These are phyloP conservation scores for Apocheima hispidaria DNA, from an alignment of 2,888 invertebrate genomes.

Conservation along the genomic window DNA sequence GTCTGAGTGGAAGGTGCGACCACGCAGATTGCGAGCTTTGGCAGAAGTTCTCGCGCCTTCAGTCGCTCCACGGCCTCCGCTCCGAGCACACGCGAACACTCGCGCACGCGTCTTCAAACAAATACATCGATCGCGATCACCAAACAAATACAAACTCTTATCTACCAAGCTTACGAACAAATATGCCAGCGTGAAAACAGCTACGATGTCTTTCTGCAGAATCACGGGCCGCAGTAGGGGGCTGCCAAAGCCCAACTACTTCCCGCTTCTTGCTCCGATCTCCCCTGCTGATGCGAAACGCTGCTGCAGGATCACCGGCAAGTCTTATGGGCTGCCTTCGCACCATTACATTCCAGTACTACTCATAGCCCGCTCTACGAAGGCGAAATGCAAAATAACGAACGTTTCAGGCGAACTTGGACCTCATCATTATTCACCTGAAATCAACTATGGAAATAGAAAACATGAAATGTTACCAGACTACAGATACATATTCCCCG, in stretches of 20 bases:
- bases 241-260: slow-evolving; percentile 93
- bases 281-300: slow-evolving; percentile 94
- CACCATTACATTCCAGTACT: slow-evolving; percentile 93
- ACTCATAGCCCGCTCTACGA: slow-evolving; percentile 80
- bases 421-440: slow-evolving; percentile 87
- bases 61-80: slow-evolving; percentile 72
- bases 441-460: slow-evolving; percentile 88
- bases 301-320: slow-evolving; percentile 92
- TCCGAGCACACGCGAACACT: slow-evolving; percentile 65
- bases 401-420: slow-evolving; percentile 87
- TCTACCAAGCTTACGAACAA: slow-evolving; percentile 62
- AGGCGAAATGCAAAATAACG: slow-evolving; percentile 88
- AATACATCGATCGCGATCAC: slow-evolving; percentile 58
- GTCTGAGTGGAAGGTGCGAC: slow-evolving; percentile 79
- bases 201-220: slow-evolving; percentile 90
- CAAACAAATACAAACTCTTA: slow-evolving; percentile 46
- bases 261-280: slow-evolving; percentile 92
- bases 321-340: slow-evolving; percentile 90
- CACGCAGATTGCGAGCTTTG: slow-evolving; percentile 60
- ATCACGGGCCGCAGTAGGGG: slow-evolving; percentile 93
- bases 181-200: slow-evolving; percentile 71
- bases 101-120: slow-evolving; percentile 58
- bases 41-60: slow-evolving; percentile 56
- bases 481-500: slow-evolving; percentile 91
- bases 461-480: slow-evolving; percentile 89